Percentiles rank a stretch among this genome's conserved stretches.
Conservation (phyloP, 2,797 vertebrate genomes). For the Pterois miles region DNA sequence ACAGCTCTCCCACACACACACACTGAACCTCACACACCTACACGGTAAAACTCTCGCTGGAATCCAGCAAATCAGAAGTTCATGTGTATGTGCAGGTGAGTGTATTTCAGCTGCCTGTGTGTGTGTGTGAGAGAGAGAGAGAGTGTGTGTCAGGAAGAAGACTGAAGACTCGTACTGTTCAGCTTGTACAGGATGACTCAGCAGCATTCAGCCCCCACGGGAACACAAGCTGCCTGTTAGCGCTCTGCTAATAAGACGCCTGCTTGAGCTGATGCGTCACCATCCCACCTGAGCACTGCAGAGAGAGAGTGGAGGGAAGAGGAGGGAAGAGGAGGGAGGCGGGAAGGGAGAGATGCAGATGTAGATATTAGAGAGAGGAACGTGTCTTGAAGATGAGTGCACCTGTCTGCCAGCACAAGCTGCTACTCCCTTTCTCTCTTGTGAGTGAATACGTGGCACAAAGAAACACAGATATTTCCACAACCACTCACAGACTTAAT, state of each 20-base stretch:
- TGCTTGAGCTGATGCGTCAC: conserved; percentile 61
- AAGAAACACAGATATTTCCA: conserved; percentile 14
- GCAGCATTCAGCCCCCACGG: conserved; percentile 61
- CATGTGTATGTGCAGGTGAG: conserved; percentile 32
- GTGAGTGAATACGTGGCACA: not conserved
- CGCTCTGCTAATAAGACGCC: conserved; percentile 67
- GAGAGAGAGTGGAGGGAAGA: not conserved
- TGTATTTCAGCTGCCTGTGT: conserved; percentile 22
- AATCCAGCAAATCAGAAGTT: conserved; percentile 36
- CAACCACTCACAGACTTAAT: not conserved
- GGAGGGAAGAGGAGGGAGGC: not conserved
- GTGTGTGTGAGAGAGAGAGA: conserved; percentile 27
- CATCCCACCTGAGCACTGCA: conserved; percentile 67
- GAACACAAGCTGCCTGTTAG: conserved; percentile 69
- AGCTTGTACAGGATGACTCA: conserved; percentile 68
- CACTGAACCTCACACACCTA: conserved; percentile 22
- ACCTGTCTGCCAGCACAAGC: conserved; percentile 57
- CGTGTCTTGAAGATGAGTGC: conserved; percentile 56
- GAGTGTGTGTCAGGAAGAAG: conserved; percentile 9
- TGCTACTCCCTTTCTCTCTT: conserved; percentile 15
- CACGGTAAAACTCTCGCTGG: conserved; percentile 27
- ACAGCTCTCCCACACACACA: not conserved
- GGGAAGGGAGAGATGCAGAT: conserved; percentile 31
- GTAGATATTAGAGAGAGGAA: conserved; percentile 51
- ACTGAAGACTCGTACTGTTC: conserved; percentile 47